Conservation (phyloP, 2,797 vertebrate species). For the Pygocentrus nattereri region DNA sequence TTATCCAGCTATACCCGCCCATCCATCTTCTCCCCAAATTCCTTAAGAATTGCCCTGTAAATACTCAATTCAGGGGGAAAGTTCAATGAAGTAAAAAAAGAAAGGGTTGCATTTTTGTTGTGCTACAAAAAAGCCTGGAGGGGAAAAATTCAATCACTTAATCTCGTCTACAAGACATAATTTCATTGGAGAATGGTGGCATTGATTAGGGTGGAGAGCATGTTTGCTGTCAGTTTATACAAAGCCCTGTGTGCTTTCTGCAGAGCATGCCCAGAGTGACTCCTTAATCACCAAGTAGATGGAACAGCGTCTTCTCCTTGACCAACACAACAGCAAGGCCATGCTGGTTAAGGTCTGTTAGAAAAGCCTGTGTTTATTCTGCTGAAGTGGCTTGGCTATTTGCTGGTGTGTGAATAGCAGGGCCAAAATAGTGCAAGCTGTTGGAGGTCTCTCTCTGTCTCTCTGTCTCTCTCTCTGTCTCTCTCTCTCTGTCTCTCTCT, state of each 20-base stretch:
- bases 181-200: neutral
- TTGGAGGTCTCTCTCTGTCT: neutral
- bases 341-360: neutral
- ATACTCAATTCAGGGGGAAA: neutral
- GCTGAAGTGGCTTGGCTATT: constrained; percentile 10
- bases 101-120: neutral
- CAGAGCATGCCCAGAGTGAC: neutral
- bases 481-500: neutral
- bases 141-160: neutral
- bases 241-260: neutral
- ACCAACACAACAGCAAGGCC: neutral
- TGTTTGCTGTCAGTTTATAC: neutral
- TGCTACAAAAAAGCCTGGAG: neutral
- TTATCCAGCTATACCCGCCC: no score
- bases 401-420: constrained; percentile 34
- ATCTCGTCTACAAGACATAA: neutral
- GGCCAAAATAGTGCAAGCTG: constrained; percentile 3
- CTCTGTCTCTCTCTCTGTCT: neutral
- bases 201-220: neutral
- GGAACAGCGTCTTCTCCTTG: neutral
- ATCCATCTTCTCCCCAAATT: neutral
- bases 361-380: neutral
- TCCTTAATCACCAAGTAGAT: neutral
- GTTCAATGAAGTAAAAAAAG: neutral
- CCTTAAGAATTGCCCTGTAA: no score